Evolutionary conservation across 1,140 invertebrate genomes (phyloP), one percentile per base, ranked within the genome.

Genomic region (Zaprionus africanus): DNA sequence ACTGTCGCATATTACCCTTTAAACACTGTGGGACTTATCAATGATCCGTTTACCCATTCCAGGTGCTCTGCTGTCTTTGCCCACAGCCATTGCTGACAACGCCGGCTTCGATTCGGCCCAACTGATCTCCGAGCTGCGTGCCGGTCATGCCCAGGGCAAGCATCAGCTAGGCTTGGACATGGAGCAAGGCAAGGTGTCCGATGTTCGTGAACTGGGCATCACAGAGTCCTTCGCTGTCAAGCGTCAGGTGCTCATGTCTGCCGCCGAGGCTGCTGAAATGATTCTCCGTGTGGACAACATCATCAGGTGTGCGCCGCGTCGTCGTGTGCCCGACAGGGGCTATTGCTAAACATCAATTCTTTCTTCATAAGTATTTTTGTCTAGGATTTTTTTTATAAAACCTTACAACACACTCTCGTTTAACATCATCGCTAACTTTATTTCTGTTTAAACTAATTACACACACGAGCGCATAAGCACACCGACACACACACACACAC

Each of bases 271-370:
- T 4, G 99, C 99, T 0, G 99, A 99, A 94, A 99, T 99, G 97
- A 99, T 99, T 90, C 94, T 99, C 9, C 96, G 99, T 51, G 99
- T 99, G 2, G 99, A 99, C 93, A 96, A 99, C 93, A 99, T 99
- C 71, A 96, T 99, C 26, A 98, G 96, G 92, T 95, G 98, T 41
- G 98, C 99, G 34, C 99, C 99, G 2, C 95, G 99, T 70, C 96
- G 96, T 88, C 96, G 99, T 58, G 95, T 95, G 1, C 96, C 96
- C 68, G 99, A 99, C 93, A 95, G 97, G 84, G 95, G 97, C 81
- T 96, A 96, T 61, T 98, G 97, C 93, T 98, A 96, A 95, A 69
- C 81, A 66, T 62, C 7, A 31, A 63, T 73, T 78, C 71, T 61
- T 71, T 73, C 64, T 60, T 72, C 41, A 63, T 80, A 86, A 90